Base-by-base conservation (phyloP, 2,888 invertebrate genomes). In the Periphyllus acericola region DNA sequence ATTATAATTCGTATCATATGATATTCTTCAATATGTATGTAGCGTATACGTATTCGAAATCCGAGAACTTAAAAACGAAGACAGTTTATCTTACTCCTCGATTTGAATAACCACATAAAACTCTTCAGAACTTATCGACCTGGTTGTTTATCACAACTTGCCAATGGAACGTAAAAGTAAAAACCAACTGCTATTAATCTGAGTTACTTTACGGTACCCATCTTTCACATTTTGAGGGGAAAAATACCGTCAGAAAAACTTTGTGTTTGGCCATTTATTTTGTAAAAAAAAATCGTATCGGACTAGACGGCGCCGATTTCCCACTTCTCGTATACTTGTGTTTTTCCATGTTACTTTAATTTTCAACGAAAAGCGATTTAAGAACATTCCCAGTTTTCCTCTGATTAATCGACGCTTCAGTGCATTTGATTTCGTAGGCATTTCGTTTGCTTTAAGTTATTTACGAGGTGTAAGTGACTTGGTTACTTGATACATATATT, bases 231-330 rank as follows among this genome's bases (percentile, higher is more conserved):
- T 71, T 34, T 34, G 11, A 29, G 32, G 25, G 29, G 17, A 76
- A 68, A n/a, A 68, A 68, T 46, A 66, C 25, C 9, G 14, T 19
- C 2, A 25, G 76, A 80, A 81, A 80, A 87, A 87, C 86, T 87
- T 87, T 81, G 74, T 76, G 71, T 55, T 80, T 55, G 72, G 72
- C 60, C 55, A 87, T 87, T 87, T 80, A 60, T 87, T 80, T 80
- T n/a, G 71, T 87, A 74, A 52, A 71, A 79, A 78, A 72, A 71
- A 52, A 52, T 66, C 14, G 14, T 36, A 36, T 60, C 4, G 74
- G 86, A 87, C 80, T 74, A 74, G 55, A 87, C 40, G 86, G 86
- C 80, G 86, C 86, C 86, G 72, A 80, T 80, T 87, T 81, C 74
- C 4, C n/a, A 46, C 29, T 8, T 14, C 6, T 19, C 34, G 66